phyloP scores from a whole-genome alignment of 2,797 vertebrate genomes.

The Spondyliosoma cantharus region DNA sequence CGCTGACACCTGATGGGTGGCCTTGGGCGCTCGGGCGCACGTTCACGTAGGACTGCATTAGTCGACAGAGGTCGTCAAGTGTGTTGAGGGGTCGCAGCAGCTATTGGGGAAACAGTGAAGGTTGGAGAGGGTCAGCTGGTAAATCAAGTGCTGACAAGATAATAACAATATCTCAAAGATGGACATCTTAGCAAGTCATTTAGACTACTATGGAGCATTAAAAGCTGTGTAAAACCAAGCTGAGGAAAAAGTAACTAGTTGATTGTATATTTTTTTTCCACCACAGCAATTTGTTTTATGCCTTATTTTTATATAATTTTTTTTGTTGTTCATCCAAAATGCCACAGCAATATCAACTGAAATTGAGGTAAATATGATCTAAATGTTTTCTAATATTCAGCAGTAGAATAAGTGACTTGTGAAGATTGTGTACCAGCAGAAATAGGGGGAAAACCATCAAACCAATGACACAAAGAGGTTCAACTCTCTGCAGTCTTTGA shows the following conservation, averaged over 20 bases:
- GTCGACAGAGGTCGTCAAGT: slow-evolving; percentile 95
- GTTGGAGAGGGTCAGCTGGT: slow-evolving; percentile 12
- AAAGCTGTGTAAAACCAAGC: neutral
- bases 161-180: neutral
- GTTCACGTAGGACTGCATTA: slow-evolving; percentile 94
- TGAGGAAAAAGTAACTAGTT: neutral
- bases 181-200: slow-evolving; percentile 50
- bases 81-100: slow-evolving; percentile 97
- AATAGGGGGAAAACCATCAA: neutral
- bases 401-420: slow-evolving; percentile 42
- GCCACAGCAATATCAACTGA: neutral
- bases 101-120: slow-evolving; percentile 73
- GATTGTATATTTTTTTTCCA: neutral
- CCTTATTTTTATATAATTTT: too few species aligned
- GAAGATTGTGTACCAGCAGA: slow-evolving; percentile 43
- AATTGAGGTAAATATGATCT: neutral
- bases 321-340: neutral
- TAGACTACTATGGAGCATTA: slow-evolving; percentile 10
- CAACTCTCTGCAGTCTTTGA: neutral
- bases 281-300: neutral
- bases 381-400: slow-evolving; percentile 12
- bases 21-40: slow-evolving; percentile 81
- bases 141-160: slow-evolving; percentile 16
- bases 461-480: slow-evolving; percentile 22
- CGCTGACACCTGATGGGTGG: slow-evolving; percentile 86